phyloP scores from a whole-genome alignment of 2,113 vertebrate genomes.

The Rhineura floridana region DNA sequence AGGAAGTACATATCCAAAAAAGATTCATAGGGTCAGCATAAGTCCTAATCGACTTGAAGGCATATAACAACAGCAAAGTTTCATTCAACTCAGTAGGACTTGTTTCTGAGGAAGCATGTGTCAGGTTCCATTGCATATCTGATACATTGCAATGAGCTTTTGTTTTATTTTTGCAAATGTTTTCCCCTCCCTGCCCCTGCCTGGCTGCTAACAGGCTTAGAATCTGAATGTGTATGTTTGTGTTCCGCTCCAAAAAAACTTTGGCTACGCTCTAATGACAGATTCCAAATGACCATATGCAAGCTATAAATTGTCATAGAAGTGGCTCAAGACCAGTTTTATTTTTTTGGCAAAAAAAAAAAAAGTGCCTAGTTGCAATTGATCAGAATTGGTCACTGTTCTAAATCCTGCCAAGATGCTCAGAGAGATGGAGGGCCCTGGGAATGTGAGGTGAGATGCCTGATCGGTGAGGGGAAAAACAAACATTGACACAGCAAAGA shows the following conservation, averaged over 20 bases:
- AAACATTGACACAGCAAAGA: not conserved
- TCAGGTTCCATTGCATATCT: not conserved
- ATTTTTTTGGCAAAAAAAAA: not conserved
- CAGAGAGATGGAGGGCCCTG: not conserved
- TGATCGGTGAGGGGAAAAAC: not conserved
- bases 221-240: not conserved
- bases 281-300: not conserved
- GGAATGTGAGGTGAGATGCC: not conserved
- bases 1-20: too few relatives aligned
- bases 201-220: not conserved
- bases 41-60: too few relatives aligned
- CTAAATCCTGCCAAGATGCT: not conserved
- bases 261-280: not conserved
- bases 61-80: too few relatives aligned
- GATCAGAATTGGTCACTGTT: conserved; percentile 21
- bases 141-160: not conserved
- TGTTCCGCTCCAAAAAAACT: not conserved
- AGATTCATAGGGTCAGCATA: too few relatives aligned
- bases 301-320: not conserved
- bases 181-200: not conserved
- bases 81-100: not conserved
- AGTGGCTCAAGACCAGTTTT: conserved; percentile 4
- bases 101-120: not conserved
- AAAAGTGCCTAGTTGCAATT: conserved; percentile 8
- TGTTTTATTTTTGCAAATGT: not conserved